Percentiles rank a stretch among this genome's conserved stretches.
phyloP scores from a whole-genome alignment of 1,140 invertebrate genomes.

The Anastrepha obliqua region DNA sequence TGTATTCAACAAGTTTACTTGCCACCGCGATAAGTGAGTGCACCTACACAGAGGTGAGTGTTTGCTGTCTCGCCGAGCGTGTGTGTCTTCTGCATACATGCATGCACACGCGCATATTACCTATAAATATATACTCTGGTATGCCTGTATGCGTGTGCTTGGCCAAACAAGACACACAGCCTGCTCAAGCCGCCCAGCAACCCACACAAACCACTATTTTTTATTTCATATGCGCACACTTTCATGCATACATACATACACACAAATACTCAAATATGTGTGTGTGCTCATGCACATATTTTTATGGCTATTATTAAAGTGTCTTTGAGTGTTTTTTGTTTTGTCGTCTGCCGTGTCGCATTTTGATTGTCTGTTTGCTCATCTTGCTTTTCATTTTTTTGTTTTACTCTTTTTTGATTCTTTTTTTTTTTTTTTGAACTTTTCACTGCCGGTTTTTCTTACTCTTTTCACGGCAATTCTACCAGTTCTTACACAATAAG shows the following conservation, averaged over 20 bases:
- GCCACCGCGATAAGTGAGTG: not conserved
- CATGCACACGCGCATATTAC: not conserved
- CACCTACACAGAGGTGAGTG: not conserved
- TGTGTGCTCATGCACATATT: not conserved
- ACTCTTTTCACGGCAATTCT: not conserved
- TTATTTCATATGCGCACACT: no score
- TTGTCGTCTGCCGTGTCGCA: not conserved
- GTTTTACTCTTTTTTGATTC: not conserved
- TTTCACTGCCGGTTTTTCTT: not conserved
- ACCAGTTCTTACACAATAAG: not conserved
- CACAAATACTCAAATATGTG: not conserved
- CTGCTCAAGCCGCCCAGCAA: not conserved
- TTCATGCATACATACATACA: not conserved
- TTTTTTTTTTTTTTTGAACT: not conserved
- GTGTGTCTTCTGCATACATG: not conserved
- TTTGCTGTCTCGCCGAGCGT: not conserved
- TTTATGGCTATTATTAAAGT: conserved; percentile 22
- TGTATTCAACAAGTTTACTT: not conserved
- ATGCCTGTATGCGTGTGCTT: not conserved
- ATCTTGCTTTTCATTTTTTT: not conserved
- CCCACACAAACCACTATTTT: conserved; percentile 8
- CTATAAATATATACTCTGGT: not conserved
- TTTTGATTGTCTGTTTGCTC: not conserved
- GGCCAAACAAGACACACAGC: not conserved
- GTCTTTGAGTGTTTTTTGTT: not conserved